Evolutionary conservation across 2,797 vertebrate genomes (phyloP).

Genomic region (Anguilla obscura): DNA sequence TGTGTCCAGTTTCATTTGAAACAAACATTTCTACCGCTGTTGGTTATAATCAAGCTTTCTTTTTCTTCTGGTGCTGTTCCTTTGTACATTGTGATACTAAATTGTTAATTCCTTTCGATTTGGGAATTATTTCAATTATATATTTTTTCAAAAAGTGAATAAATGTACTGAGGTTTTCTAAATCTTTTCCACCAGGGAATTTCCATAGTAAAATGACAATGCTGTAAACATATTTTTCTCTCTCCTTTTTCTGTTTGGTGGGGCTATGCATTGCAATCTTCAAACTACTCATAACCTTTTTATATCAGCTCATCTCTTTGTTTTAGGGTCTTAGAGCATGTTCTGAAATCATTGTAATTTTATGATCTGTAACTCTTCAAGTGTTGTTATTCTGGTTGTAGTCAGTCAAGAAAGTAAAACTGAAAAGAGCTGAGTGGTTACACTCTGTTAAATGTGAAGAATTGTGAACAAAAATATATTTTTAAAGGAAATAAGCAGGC

Average conservation of each 20-base stretch:
- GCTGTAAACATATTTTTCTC: conserved; percentile 37
- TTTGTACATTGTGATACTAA: conserved; percentile 42
- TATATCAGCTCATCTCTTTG: conserved; percentile 36
- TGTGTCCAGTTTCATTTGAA: conserved; percentile 40
- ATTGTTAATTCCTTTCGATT: conserved; percentile 39
- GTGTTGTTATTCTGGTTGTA: conserved; percentile 49
- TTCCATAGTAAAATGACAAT: conserved; percentile 43
- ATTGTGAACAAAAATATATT: not conserved
- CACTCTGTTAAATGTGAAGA: conserved; percentile 27
- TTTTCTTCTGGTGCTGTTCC: conserved; percentile 54
- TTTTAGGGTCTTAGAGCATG: conserved; percentile 43
- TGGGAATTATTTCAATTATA: conserved; percentile 38
- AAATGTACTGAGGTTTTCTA: conserved; percentile 47
- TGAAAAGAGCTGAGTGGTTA: conserved; percentile 24
- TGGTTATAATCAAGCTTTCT: conserved; percentile 39
- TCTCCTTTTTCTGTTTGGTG: conserved; percentile 41
- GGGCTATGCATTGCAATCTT: conserved; percentile 46
- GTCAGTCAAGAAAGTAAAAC: conserved; percentile 37
- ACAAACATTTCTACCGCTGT: conserved; percentile 27
- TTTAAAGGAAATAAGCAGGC: conserved; percentile 30
- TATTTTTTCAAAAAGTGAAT: conserved; percentile 35
- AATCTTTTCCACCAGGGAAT: conserved; percentile 34
- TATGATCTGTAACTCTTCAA: conserved; percentile 61
- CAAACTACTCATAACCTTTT: conserved; percentile 36
- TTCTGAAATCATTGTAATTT: conserved; percentile 47